Conservation (phyloP, 2,113 vertebrate species). For the Parus major region DNA sequence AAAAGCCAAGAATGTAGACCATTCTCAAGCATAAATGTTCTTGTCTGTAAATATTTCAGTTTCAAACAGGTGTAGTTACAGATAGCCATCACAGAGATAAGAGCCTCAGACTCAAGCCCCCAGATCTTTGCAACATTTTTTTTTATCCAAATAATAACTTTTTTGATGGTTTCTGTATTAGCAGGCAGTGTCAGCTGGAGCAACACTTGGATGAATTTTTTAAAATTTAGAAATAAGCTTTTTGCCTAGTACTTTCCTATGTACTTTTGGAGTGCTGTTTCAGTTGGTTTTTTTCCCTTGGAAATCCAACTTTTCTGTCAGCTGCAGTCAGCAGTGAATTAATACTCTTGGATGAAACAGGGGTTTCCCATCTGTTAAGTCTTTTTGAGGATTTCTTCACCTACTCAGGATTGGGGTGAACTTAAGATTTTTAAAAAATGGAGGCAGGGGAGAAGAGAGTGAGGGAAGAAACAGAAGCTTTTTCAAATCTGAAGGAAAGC, state of each 20-base stretch:
- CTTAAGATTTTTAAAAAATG: neutral
- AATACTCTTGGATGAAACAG: neutral
- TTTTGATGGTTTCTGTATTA: neutral
- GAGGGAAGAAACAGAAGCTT: neutral
- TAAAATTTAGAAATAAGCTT: neutral
- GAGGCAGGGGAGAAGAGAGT: neutral
- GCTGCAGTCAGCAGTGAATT: conserved; percentile 27
- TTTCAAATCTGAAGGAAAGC: neutral
- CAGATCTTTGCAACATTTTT: neutral
- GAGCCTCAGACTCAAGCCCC: neutral
- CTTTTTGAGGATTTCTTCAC: neutral
- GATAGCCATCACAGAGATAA: neutral
- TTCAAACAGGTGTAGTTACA: neutral
- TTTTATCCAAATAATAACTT: neutral
- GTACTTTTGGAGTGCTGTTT: neutral
- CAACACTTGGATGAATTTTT: neutral
- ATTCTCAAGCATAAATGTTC: neutral
- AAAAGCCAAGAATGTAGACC: neutral
- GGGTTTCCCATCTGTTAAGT: neutral
- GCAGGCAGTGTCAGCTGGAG: neutral
- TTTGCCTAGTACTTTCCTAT: neutral
- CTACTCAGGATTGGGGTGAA: neutral
- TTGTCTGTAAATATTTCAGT: neutral
- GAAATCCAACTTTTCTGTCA: neutral
- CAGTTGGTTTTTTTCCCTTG: neutral